Evolutionary conservation across 2,888 invertebrate genomes (phyloP).

Genomic region (Piscicola geometra): DNA sequence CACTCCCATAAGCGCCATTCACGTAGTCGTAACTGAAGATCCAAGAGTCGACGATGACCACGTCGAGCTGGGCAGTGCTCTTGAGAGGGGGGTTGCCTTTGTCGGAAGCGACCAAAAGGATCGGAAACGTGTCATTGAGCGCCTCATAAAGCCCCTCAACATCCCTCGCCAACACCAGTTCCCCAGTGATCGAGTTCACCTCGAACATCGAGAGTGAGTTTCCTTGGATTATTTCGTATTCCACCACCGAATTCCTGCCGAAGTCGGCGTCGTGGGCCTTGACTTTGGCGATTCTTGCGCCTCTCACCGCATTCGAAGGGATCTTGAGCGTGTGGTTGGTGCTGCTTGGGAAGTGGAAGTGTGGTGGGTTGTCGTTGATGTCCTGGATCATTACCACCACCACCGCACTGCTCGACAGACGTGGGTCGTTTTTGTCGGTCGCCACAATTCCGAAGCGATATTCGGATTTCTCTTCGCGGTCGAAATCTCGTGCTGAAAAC

Average conservation of each 20-base stretch:
- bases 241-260: slow-evolving; percentile 46
- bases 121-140: slow-evolving; percentile 8
- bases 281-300: slow-evolving; percentile 4
- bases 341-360: slow-evolving; percentile 35
- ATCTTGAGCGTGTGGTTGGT: slow-evolving; percentile 34
- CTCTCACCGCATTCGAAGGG: not conserved
- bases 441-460: slow-evolving; percentile 30
- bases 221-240: slow-evolving; percentile 70
- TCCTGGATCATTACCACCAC: slow-evolving; percentile 82
- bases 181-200: slow-evolving; percentile 79
- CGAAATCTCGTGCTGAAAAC: slow-evolving; percentile 25
- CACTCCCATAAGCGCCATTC: not conserved
- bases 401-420: slow-evolving; percentile 53
- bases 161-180: slow-evolving; percentile 68
- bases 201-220: slow-evolving; percentile 79
- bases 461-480: slow-evolving; percentile 31
- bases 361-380: slow-evolving; percentile 57
- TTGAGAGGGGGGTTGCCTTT: not conserved
- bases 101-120: slow-evolving; percentile 30
- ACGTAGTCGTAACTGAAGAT: not conserved
- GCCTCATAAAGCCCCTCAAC: not conserved
- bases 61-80: slow-evolving; percentile 16
- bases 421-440: slow-evolving; percentile 5
- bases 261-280: slow-evolving; percentile 19
- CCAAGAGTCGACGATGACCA: slow-evolving; percentile 2